Evolutionary conservation across 2,888 invertebrate species (phyloP).

Genomic region (Heteromurus nitidus): DNA sequence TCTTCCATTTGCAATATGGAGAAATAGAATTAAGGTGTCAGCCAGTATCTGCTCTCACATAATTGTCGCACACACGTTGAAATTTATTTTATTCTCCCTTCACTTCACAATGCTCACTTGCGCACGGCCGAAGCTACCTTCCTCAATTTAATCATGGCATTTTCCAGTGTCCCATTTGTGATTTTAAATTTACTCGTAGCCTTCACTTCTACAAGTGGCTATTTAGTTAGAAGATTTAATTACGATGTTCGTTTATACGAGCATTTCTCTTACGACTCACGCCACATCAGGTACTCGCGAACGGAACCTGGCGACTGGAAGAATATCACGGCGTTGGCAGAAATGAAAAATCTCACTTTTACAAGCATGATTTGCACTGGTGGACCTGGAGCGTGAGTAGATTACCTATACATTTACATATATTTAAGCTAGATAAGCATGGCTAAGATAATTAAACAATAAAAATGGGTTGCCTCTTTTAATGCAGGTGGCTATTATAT

Average conservation of each 20-base stretch:
- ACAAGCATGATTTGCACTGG: conserved; percentile 41
- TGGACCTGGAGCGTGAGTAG: conserved; percentile 49
- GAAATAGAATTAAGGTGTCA: too few relatives aligned
- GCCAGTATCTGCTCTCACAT: too few relatives aligned
- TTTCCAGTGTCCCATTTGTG: too few relatives aligned
- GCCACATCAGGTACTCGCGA: conserved; percentile 45
- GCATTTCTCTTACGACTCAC: conserved; percentile 42
- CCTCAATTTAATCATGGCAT: neutral
- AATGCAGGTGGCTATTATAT: conserved; percentile 44
- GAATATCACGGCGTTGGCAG: conserved; percentile 7
- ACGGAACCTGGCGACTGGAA: conserved; percentile 32
- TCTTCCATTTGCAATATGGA: too few relatives aligned
- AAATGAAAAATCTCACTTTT: conserved; percentile 12
- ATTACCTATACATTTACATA: neutral
- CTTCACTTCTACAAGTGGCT: too few relatives aligned
- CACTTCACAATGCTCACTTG: too few relatives aligned
- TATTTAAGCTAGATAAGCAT: neutral
- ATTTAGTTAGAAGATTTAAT: conserved; percentile 38
- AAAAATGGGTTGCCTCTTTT: neutral
- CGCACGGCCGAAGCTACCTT: too few relatives aligned
- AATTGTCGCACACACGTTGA: too few relatives aligned
- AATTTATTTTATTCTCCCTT: neutral
- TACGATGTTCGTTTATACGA: conserved; percentile 50
- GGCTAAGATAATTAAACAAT: neutral
- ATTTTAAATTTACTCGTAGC: too few relatives aligned